Base-by-base conservation (phyloP, 2,888 invertebrate genomes). In the Nezara viridula region DNA sequence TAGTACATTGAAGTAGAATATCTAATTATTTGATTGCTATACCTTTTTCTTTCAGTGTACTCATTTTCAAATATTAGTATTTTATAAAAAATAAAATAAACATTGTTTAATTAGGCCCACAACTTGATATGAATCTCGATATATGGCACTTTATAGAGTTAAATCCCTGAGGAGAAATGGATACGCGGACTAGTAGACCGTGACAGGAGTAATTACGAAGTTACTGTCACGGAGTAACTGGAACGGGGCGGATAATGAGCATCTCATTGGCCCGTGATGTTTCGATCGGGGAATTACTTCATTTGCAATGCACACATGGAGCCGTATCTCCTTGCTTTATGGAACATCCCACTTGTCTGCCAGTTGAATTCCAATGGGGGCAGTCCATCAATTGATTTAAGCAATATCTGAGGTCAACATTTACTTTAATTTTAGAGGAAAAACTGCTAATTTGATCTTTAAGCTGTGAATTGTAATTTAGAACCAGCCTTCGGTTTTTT, bases 281-380 rank as follows among this genome's bases (percentile, higher is more conserved):
- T 60, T 73, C 66, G 9, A 73, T 73, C 19, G 32, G 66, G 32
- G 21, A 37, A 73, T 73, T 73, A 73, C 66, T 73, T 73, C 66
- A 73, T 73, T 73, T 73, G 66, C 66, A 73, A 73, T 73, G 66
- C 66, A 37, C 66, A 73, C 66, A 73, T 37, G 66, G 37, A 73
- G 37, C 66, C 66, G 19, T 37, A 37, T 37, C 27, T 66, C 0
- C 24, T 37, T 37, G 7, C 66, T 32, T 37, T 19, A 73, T 73
- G 66, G 32, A 60, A 32, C 37, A 73, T 73, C 27, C 12, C 14
- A 60, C 27, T 60, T 27, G 3, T 27, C 60, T 27, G 4, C 3
- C 27, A 14, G n/a, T 55, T n/a, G n/a, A n/a, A 60, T 60, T 0
- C 9, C 55, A 55, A 55, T 55, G 24, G 24, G 24, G 24, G 19